These are phyloP conservation scores for Drosophila ironensis DNA, from an alignment of 1,140 invertebrate genomes.

Conservation along the genomic window DNA sequence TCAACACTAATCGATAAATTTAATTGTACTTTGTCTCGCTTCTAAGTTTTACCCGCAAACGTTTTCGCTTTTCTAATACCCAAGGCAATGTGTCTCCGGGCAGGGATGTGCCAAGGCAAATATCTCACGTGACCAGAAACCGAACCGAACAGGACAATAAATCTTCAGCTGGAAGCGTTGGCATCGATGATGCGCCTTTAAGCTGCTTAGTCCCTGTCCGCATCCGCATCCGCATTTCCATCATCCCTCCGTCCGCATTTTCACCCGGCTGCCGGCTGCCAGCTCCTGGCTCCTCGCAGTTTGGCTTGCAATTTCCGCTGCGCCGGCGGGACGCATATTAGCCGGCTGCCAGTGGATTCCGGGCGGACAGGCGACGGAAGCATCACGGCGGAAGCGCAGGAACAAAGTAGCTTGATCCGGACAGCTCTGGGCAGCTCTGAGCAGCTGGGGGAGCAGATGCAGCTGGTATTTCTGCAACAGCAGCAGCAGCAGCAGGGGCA, in stretches of 20 bases:
- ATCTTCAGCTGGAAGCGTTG: conserved; percentile 52
- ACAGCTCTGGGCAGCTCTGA: conserved; percentile 21
- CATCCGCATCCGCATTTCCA: background rate
- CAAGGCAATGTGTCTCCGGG: conserved; percentile 28
- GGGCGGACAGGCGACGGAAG: conserved; percentile 30
- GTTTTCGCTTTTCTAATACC: no score
- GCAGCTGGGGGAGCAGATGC: background rate
- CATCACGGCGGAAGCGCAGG: conserved; percentile 38
- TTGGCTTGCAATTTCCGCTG: conserved; percentile 73
- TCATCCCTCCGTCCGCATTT: background rate
- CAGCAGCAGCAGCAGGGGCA: background rate
- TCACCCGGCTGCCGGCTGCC: no score
- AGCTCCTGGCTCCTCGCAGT: conserved; percentile 3
- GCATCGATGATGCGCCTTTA: conserved; percentile 72
- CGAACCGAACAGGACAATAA: conserved; percentile 51
- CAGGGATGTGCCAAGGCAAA: conserved; percentile 4
- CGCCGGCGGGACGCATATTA: conserved; percentile 61
- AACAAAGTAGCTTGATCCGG: conserved; percentile 45
- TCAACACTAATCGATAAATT: no score
- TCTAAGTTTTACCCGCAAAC: no score
- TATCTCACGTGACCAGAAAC: conserved; percentile 37
- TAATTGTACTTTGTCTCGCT: no score
- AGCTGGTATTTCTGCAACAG: background rate
- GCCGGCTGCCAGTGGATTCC: conserved; percentile 34
- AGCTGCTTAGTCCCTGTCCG: conserved; percentile 60